Conservation (phyloP, 2,113 vertebrate genomes). For the Labrus mixtus region DNA sequence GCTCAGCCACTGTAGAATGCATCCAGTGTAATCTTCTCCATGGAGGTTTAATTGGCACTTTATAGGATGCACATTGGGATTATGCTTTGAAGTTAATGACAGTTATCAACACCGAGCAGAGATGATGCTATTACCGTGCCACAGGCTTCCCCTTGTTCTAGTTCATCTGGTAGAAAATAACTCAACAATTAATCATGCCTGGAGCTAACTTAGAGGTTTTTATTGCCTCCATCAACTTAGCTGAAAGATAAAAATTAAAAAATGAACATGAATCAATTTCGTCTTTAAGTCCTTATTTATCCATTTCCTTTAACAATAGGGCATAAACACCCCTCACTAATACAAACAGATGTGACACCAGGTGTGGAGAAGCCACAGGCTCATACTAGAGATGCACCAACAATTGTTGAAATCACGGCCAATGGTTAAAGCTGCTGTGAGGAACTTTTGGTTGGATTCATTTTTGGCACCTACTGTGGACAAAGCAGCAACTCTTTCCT, state of each 20-base stretch:
- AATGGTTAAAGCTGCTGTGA: too few species aligned
- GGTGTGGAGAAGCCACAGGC: too few species aligned
- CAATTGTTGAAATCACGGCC: too few species aligned
- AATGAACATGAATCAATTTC: not conserved
- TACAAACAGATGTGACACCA: too few species aligned
- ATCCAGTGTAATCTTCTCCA: constrained; percentile 26
- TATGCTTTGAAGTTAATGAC: constrained; percentile 49
- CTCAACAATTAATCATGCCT: constrained; percentile 8
- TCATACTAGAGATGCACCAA: too few species aligned
- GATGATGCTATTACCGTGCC: constrained; percentile 22
- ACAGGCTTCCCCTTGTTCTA: constrained; percentile 13
- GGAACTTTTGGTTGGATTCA: too few species aligned
- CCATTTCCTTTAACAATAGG: too few species aligned
- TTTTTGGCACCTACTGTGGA: too few species aligned
- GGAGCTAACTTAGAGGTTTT: not conserved
- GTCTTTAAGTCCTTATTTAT: too few species aligned
- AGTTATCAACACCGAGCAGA: constrained; percentile 41
- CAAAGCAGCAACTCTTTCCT: too few species aligned
- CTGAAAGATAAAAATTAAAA: not conserved
- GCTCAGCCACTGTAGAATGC: constrained; percentile 20
- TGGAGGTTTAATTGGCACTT: constrained; percentile 51
- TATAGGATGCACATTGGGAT: constrained; percentile 17
- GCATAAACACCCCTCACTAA: too few species aligned
- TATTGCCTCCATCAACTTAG: constrained; percentile 16
- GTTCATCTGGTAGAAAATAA: constrained; percentile 31